phyloP scores from a whole-genome alignment of 2,113 vertebrate species.

The Falcunculus frontatus region DNA sequence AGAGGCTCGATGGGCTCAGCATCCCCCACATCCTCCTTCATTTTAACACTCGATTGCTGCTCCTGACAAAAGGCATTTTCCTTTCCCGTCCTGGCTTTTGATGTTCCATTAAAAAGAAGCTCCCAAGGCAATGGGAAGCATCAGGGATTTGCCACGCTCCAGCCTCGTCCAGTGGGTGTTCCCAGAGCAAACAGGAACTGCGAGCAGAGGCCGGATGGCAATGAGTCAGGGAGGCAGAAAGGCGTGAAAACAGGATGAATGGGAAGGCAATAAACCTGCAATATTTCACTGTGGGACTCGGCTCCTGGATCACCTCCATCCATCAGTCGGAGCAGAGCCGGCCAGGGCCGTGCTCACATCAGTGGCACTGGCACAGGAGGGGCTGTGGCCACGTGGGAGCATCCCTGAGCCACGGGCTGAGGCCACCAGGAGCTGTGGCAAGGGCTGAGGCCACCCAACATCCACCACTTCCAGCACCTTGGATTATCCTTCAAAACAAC shows the following conservation, averaged over 20 bases:
- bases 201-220: background rate
- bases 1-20: background rate
- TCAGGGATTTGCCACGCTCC: background rate
- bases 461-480: background rate
- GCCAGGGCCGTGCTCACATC: background rate
- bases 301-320: constrained; percentile 14
- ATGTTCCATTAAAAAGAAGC: background rate
- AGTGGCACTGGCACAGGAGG: background rate
- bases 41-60: background rate
- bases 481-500: background rate
- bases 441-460: background rate
- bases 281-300: background rate
- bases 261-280: constrained; percentile 1
- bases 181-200: background rate
- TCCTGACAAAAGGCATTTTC: background rate
- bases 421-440: background rate
- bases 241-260: constrained; percentile 52
- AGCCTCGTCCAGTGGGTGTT: constrained; percentile 1
- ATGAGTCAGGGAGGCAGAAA: constrained; percentile 57
- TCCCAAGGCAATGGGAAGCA: background rate
- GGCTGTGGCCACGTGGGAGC: background rate
- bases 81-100: background rate
- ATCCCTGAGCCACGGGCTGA: fast-evolving
- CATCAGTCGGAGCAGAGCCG: background rate
- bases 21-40: background rate